These are phyloP conservation scores for Halictus ligatus DNA, from an alignment of 2,888 invertebrate species.

Conservation along the genomic window DNA sequence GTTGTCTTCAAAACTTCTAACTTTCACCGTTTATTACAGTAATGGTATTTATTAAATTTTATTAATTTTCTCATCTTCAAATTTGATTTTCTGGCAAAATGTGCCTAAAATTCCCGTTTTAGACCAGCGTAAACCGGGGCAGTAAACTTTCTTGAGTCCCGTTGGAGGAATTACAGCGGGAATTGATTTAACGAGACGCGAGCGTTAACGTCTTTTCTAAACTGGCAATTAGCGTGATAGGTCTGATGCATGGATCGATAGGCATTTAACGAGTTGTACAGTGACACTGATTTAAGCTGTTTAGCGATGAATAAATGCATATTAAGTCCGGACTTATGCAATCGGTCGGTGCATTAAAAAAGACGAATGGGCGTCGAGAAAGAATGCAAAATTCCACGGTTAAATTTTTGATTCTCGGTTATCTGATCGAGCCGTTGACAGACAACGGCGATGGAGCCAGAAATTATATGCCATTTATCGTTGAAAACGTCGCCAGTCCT, in stretches of 20 bases:
- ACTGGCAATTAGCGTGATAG: neutral
- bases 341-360: neutral
- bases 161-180: neutral
- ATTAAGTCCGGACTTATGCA: neutral
- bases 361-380: neutral
- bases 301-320: neutral
- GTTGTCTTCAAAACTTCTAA: too few relatives aligned
- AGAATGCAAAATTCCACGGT: neutral
- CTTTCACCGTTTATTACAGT: too few relatives aligned
- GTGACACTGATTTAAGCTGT: neutral
- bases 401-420: neutral
- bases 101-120: too few relatives aligned
- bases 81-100: too few relatives aligned
- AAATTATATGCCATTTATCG: slow-evolving; percentile 27
- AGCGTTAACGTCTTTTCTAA: neutral
- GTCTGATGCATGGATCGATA: neutral
- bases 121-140: too few relatives aligned
- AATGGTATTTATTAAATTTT: too few relatives aligned
- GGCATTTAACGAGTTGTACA: neutral
- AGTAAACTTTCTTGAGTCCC: neutral
- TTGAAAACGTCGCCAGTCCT: neutral
- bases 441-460: neutral
- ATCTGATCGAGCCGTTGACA: neutral
- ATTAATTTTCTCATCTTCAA: too few relatives aligned
- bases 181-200: neutral